Conservation (phyloP, 2,888 invertebrate genomes). For the Axea sp. region DNA sequence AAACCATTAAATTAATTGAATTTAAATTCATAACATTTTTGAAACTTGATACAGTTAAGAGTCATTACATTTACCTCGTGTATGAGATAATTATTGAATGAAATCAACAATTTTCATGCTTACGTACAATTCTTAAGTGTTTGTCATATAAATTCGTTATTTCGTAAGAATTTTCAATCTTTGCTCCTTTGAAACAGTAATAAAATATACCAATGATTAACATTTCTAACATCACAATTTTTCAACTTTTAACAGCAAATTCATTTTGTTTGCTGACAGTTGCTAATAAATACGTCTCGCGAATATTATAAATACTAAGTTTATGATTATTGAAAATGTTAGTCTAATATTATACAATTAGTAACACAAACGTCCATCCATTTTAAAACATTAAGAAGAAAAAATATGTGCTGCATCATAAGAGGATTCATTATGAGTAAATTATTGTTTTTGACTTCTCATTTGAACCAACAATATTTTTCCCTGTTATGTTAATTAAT, state of each 20-base stretch:
- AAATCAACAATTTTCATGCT: constrained; percentile 48
- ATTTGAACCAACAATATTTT: no score
- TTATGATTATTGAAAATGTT: constrained; percentile 29
- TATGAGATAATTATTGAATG: constrained; percentile 45
- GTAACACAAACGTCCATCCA: constrained; percentile 36
- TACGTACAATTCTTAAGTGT: constrained; percentile 52
- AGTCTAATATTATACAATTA: constrained; percentile 34
- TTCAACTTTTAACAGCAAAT: constrained; percentile 48
- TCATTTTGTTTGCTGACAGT: constrained; percentile 36
- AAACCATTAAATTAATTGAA: no score
- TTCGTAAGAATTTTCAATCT: constrained; percentile 56
- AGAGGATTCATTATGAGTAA: constrained; percentile 30
- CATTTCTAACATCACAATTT: constrained; percentile 59
- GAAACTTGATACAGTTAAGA: constrained; percentile 29
- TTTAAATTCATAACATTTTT: no score
- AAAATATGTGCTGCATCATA: constrained; percentile 3
- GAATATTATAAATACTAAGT: constrained; percentile 40
- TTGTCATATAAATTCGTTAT: constrained; percentile 58
- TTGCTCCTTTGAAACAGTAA: constrained; percentile 57
- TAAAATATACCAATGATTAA: constrained; percentile 60
- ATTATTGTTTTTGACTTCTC: constrained; percentile 7
- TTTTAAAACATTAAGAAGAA: constrained; percentile 5
- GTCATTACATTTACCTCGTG: constrained; percentile 18
- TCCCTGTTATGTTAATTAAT: no score
- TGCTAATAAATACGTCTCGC: constrained; percentile 40